A percentile compares a stretch with the other conserved stretches of the same genome.
phyloP scores from a whole-genome alignment of 2,113 vertebrate species.

The Misgurnus mizolepis region DNA sequence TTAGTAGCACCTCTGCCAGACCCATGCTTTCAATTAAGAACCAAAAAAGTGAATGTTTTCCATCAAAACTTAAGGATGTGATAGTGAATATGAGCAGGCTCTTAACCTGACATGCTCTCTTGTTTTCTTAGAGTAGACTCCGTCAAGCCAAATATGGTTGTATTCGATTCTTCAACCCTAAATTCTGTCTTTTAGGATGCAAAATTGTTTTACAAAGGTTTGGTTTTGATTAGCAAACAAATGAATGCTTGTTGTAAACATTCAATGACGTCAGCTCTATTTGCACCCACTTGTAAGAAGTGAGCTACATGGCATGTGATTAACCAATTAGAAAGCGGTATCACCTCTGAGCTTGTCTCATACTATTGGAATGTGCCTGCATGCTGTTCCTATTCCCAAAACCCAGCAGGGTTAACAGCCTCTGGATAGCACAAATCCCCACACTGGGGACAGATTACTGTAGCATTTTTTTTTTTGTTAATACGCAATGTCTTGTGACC shows the following conservation, averaged over 20 bases:
- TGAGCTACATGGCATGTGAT: constrained; percentile 35
- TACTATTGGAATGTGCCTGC: constrained; percentile 43
- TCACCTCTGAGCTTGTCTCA: constrained; percentile 42
- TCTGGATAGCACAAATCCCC: constrained; percentile 37
- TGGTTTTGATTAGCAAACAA: constrained; percentile 24
- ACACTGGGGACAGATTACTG: constrained; percentile 32
- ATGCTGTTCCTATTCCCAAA: constrained; percentile 41
- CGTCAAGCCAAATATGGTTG: neutral
- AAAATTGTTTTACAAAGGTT: neutral
- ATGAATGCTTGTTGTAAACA: constrained; percentile 29
- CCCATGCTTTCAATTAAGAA: neutral
- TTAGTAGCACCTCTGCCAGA: neutral
- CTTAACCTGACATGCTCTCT: constrained; percentile 12
- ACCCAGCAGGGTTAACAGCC: constrained; percentile 44
- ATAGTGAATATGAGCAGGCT: neutral
- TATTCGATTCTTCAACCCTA: neutral
- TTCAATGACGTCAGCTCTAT: constrained; percentile 37
- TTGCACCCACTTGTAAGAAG: constrained; percentile 30
- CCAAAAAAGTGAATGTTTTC: constrained; percentile 4
- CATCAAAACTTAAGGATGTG: neutral
- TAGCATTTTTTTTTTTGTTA: constrained; percentile 25
- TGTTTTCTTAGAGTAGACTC: neutral
- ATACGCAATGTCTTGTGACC: constrained; percentile 23
- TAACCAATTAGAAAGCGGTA: constrained; percentile 32
- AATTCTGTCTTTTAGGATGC: neutral